Conservation (phyloP, 2,113 vertebrate species). For the Otus sunia region DNA sequence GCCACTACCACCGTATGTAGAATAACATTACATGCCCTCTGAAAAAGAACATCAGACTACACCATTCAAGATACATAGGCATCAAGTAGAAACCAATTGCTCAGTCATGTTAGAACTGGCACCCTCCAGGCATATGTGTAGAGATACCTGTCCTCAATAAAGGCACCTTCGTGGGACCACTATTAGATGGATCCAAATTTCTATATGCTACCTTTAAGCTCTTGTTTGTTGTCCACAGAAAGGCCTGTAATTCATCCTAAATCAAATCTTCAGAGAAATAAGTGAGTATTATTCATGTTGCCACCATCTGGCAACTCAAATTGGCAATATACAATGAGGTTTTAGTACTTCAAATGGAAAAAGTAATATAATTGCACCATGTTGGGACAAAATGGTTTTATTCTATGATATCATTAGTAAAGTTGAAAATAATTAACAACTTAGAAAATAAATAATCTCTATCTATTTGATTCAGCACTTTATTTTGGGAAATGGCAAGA, state of each 20-base stretch:
- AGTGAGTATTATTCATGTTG: neutral
- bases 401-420: neutral
- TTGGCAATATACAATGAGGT: neutral
- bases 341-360: neutral
- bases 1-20: fast-evolving
- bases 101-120: neutral
- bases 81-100: neutral
- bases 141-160: neutral
- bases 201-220: neutral
- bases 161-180: neutral
- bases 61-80: neutral
- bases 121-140: fast-evolving
- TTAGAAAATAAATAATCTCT: neutral
- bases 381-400: neutral
- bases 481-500: neutral
- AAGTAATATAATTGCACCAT: neutral
- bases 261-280: neutral
- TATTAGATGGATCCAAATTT: neutral
- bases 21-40: neutral
- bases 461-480: neutral
- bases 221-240: neutral
- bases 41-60: neutral
- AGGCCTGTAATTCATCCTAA: neutral
- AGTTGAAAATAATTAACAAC: neutral
- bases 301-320: neutral